These are phyloP conservation scores for Thymelicus acteon DNA, from an alignment of 2,888 invertebrate genomes.

Conservation along the genomic window DNA sequence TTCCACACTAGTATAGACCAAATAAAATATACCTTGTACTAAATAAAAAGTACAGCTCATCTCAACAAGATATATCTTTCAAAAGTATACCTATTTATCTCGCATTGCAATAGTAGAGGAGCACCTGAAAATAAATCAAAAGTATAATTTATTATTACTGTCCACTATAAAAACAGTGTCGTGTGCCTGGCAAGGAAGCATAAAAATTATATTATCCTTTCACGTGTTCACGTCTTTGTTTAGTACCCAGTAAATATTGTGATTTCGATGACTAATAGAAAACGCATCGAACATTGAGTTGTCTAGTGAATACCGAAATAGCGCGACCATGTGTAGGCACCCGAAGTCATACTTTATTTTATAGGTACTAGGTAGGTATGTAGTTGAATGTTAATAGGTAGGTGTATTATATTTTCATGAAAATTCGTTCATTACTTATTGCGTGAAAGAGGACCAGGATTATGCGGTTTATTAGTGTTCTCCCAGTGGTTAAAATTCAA, in stretches of 20 bases:
- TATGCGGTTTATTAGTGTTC: no score
- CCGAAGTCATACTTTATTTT: not conserved
- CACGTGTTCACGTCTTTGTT: constrained; percentile 70
- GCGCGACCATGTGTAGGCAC: not conserved
- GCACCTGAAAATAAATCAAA: constrained; percentile 67
- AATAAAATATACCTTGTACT: no score
- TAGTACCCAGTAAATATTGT: constrained; percentile 62
- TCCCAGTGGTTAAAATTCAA: no score
- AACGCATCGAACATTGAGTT: constrained; percentile 11
- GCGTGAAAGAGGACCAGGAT: no score
- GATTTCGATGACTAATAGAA: constrained; percentile 35
- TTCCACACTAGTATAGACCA: no score
- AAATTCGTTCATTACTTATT: no score
- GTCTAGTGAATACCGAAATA: constrained; percentile 11
- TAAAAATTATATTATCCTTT: constrained; percentile 78
- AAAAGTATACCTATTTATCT: not conserved
- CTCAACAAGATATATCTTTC: no score
- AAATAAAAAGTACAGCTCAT: no score
- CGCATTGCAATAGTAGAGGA: constrained; percentile 10
- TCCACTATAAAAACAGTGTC: constrained; percentile 68
- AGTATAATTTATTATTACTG: constrained; percentile 71
- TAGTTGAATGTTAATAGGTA: no score
- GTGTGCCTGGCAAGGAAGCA: constrained; percentile 68
- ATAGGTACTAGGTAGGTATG: no score
- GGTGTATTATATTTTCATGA: no score